A percentile compares a stretch with the other conserved stretches of the same genome.
These are phyloP conservation scores for Phocides pigmalion DNA, from an alignment of 1,140 invertebrate species.

Conservation along the genomic window DNA sequence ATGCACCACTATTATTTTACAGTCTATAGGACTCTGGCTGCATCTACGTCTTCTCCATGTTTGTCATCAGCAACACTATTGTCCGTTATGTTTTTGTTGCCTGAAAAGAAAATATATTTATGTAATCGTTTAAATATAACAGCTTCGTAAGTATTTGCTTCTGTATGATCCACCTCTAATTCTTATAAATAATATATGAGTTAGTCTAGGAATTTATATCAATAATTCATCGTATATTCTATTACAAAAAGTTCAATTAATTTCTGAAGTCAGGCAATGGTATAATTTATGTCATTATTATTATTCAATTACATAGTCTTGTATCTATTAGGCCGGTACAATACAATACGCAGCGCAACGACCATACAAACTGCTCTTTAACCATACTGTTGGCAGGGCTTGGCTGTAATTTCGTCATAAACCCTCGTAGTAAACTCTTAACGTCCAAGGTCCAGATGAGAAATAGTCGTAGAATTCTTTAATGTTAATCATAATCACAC, in stretches of 20 bases:
- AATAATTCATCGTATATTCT: constrained; percentile 15
- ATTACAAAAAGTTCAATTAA: constrained; percentile 16
- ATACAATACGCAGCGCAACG: no score
- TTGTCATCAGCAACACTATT: constrained; percentile 67
- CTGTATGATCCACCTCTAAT: constrained; percentile 3
- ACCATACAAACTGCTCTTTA: no score
- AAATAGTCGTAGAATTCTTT: no score
- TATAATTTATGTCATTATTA: neutral
- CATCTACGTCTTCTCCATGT: constrained; percentile 50
- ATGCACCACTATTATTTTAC: constrained; percentile 36
- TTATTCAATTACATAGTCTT: neutral
- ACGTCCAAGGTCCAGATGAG: no score
- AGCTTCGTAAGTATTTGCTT: no score
- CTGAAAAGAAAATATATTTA: constrained; percentile 49
- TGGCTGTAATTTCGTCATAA: no score
- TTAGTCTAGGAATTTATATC: constrained; percentile 13
- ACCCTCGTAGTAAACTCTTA: no score
- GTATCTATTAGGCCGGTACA: no score
- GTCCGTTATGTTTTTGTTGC: constrained; percentile 72
- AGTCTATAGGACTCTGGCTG: constrained; percentile 64
- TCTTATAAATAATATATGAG: constrained; percentile 18
- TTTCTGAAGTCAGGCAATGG: neutral
- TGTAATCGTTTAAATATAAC: no score
- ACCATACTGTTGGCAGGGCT: no score
- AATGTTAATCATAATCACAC: no score